Base-by-base conservation (phyloP, 2,888 invertebrate genomes). In the Dusona sp. region DNA sequence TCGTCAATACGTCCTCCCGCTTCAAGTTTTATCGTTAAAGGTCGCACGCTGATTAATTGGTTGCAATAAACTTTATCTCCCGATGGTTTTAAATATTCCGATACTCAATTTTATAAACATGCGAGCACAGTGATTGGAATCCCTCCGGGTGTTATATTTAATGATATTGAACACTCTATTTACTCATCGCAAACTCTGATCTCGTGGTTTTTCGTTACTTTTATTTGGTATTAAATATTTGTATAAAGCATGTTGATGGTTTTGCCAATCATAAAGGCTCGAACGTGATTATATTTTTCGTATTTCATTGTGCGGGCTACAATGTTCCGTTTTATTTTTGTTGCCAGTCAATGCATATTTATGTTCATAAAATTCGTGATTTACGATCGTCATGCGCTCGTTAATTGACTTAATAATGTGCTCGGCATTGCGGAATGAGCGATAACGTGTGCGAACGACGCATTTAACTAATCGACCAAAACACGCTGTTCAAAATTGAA, bases 381-480 rank as follows among this genome's bases (percentile, higher is more conserved):
- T 81, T 78, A 82, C n/a, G 57, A 83, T 38, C 78, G 25, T 45
- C 42, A 54, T 36, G 65, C 70, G 81, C 82, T 80, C 88, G 79
- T 85, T 88, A 87, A 88, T 87, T 84, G 80, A 86, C 80, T 87
- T 72, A 88, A 85, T 88, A 86, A 84, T 86, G 80, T 77, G 77
- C 74, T 78, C 74, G 73, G 45, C 54, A 83, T 81, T 83, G 79
- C 70, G 73, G 79, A 85, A 84, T 87, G 75, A 84, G 36, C 65
- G 84, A 86, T 84, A 77, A 74, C 29, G 79, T 70, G 42, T 57
- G 51, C 48, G 54, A 70, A 82, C 70, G 78, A 77, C 64, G 80
- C 70, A 72, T 51, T 48, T 73, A 68, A 51, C 64, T 61, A 79
- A 74, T 67, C 42, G 45, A 57, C 45, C 54, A 19, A 38, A 25